Evolutionary conservation across 2,797 vertebrate species (phyloP).

Genomic region (Neosalanx taihuensis): DNA sequence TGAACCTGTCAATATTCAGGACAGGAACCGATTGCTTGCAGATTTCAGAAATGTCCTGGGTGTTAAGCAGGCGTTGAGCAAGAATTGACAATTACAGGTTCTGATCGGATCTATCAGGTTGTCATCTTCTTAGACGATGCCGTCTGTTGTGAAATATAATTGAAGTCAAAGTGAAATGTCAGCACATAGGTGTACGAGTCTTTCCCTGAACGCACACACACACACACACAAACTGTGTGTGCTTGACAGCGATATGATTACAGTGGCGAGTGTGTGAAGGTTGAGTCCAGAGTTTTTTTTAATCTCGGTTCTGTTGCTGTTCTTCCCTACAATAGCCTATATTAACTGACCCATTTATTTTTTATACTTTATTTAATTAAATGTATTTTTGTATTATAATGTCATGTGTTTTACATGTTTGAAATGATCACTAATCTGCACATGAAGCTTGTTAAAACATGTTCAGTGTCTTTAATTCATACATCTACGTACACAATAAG

Average conservation of each 20-base stretch:
- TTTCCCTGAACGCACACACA: not conserved
- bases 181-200: not conserved
- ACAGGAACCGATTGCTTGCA: constrained; percentile 33
- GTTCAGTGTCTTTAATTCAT: no score
- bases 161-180: constrained; percentile 19
- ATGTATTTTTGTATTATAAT: no score
- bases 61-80: constrained; percentile 13
- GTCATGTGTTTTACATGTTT: no score
- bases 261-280: not conserved
- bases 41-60: constrained; percentile 27
- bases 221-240: not conserved
- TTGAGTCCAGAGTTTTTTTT: not conserved
- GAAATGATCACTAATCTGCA: no score
- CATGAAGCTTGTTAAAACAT: no score
- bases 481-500: no score
- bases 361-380: no score
- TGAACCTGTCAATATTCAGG: constrained; percentile 36
- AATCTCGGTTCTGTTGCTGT: not conserved
- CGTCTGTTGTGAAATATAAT: constrained; percentile 12
- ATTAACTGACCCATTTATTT: no score
- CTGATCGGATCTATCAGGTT: constrained; percentile 17
- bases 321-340: no score
- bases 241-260: not conserved
- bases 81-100: constrained; percentile 24
- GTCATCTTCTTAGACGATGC: not conserved